Base-by-base conservation (phyloP, 2,888 invertebrate genomes). In the Lycaena phlaeas region DNA sequence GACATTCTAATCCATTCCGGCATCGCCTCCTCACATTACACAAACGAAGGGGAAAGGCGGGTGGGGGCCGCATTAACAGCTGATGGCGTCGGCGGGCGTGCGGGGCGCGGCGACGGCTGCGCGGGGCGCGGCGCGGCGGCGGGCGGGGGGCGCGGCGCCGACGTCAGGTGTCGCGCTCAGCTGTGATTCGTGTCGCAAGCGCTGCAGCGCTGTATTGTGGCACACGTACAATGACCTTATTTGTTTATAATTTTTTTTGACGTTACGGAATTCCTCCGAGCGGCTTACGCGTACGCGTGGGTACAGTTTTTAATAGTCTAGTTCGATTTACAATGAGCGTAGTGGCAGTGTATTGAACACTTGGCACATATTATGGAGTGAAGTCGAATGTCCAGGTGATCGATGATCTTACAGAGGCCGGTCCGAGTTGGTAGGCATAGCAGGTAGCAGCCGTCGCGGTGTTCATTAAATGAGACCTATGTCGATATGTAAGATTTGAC, bases 1-100 rank as follows among this genome's bases (percentile, higher is more conserved):
- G 38, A 40, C 43, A 29, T 54, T 53, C 52, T 59, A 58, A 61
- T 61, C 64, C 68, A 59, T 57, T 64, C 55, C 50, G 53, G 66
- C 72, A 78, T 61, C 55, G 61, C 64, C 71, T 78, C 79, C 82
- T 65, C 77, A 54, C 72, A 78, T 84, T 81, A 81, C 79, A 75
- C 84, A 77, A 84, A 84, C 82, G 85, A 84, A 85, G 85, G 84
- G 82, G 84, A 84, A 85, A 84, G 84, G 77, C 55, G 67, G 63
- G 61, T 62, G 67, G 70, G 66, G 56, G 65, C 51, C 56, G 72
- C 74, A 79, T 82, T 82, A 82, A 82, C 82, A 82, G 82, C 82
- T 82, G 82, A 84, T 77, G 78, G 70, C 70, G 50, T 68, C 59
- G 68, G 64, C n/a, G 59, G 62, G 41, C 55, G 48, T 14, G 44